A percentile compares a stretch with the other conserved stretches of the same genome.
phyloP scores from a whole-genome alignment of 2,797 vertebrate genomes.

The Spondyliosoma cantharus region DNA sequence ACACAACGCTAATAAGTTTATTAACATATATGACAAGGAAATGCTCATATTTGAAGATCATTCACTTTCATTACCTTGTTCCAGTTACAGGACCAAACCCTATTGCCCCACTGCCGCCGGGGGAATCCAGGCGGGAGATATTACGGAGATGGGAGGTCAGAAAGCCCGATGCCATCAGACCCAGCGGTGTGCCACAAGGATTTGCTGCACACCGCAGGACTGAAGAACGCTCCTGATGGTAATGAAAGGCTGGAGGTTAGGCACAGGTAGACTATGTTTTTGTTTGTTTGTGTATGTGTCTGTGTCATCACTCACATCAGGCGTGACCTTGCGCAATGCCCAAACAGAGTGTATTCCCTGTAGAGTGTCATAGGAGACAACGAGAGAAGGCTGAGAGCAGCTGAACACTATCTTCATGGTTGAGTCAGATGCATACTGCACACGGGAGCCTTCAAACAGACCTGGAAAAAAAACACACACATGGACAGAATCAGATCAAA shows the following conservation, averaged over 20 bases:
- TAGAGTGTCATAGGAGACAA: slow-evolving; percentile 92
- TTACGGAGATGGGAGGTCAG: slow-evolving; percentile 91
- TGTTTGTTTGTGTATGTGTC: background rate
- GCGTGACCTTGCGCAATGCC: slow-evolving; percentile 91
- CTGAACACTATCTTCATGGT: slow-evolving; percentile 92
- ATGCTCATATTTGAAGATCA: background rate
- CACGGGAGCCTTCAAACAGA: slow-evolving; percentile 85
- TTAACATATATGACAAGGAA: background rate
- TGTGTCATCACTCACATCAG: slow-evolving; percentile 85
- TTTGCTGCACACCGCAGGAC: slow-evolving; percentile 89
- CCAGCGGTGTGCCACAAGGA: slow-evolving; percentile 84
- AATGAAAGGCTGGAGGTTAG: slow-evolving; percentile 2
- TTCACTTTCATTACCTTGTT: slow-evolving; percentile 58
- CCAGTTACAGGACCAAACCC: slow-evolving; percentile 52
- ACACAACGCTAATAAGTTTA: background rate
- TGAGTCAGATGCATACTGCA: slow-evolving; percentile 92
- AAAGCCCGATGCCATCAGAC: slow-evolving; percentile 85
- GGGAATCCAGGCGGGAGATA: slow-evolving; percentile 91
- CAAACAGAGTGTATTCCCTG: slow-evolving; percentile 93
- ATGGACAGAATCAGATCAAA: slow-evolving; percentile 14
- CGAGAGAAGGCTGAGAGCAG: slow-evolving; percentile 88
- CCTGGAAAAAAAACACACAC: slow-evolving; percentile 73
- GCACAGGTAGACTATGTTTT: background rate
- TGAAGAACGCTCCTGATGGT: slow-evolving; percentile 88
- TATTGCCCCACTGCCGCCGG: slow-evolving; percentile 59